Base-by-base conservation (phyloP, 2,113 vertebrate species). In the Salvelinus alpinus region DNA sequence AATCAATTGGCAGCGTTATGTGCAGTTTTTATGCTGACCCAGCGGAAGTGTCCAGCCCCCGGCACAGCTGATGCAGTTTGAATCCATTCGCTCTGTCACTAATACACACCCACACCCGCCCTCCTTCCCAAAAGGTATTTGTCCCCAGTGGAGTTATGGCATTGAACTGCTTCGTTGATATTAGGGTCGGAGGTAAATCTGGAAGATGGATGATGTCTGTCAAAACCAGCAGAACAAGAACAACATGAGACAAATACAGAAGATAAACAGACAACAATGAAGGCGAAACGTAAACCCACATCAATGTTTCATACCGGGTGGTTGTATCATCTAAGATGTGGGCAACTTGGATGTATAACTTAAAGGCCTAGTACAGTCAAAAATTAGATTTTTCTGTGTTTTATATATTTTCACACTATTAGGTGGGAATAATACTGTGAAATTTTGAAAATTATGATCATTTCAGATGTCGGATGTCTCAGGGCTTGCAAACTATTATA, bases 1-100 rank as follows among this genome's bases (percentile, higher is more conserved):
- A 91, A 91, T 94, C 87, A 86, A 91, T 85, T 84, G 85, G 79
- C 87, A 88, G 67, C 84, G 85, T 85, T 87, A 88, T 86, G 75
- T 87, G 87, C 88, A 88, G 79, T 87, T 90, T 92, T 90, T 89
- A 75, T 89, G 91, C 91, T 93, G 91, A 93, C 83, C 82, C 70
- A 84, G 88, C 88, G 1, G 68, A 78, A 76, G 59, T 70, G 78
- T 78, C 79, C 82, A 77, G 84, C 88, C 84, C 71, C 70, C 84
- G 88, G 89, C 90, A 78, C 77, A 80, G 83, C 84, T 84, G 83
- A 80, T 78, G 62, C 70, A 87, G 81, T 86, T 84, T 88, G 80
- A 89, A 79, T 82, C 82, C 76, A 73, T 82, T 89, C 81, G 74
- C 77, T 88, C 85, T 89, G 83, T 91, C 84, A 83, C 82, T 82